Evolutionary conservation across 2,113 vertebrate species (phyloP).

Genomic region (Nannobrachium achirus): DNA sequence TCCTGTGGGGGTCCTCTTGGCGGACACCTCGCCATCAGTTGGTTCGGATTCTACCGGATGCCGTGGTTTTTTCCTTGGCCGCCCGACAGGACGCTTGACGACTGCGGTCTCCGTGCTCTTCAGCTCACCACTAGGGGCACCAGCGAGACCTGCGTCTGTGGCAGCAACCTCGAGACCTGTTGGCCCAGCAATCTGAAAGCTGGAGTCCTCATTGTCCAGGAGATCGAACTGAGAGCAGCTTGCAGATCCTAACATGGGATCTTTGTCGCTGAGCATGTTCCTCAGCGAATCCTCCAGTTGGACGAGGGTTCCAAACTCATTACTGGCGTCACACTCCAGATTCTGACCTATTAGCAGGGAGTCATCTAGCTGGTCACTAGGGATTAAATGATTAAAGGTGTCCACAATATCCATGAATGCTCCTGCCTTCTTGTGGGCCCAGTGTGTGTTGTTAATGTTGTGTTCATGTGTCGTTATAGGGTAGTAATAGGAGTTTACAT

Average conservation of each 20-base stretch:
- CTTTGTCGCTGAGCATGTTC: slow-evolving; percentile 99
- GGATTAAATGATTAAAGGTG: slow-evolving; percentile 98
- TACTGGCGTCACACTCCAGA: slow-evolving; percentile 97
- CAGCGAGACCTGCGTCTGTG: slow-evolving; percentile 79
- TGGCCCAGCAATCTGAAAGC: slow-evolving; percentile 90
- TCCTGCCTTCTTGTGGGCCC: slow-evolving; percentile 87
- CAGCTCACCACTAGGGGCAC: slow-evolving; percentile 81
- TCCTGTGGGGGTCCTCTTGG: slow-evolving; percentile 72
- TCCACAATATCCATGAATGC: slow-evolving; percentile 99
- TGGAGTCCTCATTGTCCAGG: slow-evolving; percentile 92
- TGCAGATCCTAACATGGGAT: slow-evolving; percentile 99
- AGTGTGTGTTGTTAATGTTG: too few relatives aligned
- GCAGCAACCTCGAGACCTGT: slow-evolving; percentile 86
- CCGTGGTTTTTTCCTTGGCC: slow-evolving; percentile 84
- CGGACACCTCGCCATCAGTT: slow-evolving; percentile 54
- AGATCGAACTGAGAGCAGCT: slow-evolving; percentile 97
- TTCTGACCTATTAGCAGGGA: slow-evolving; percentile 92
- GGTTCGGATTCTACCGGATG: slow-evolving; percentile 25
- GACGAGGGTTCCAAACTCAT: slow-evolving; percentile 91
- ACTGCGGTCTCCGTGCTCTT: slow-evolving; percentile 44
- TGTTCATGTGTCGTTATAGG: too few relatives aligned
- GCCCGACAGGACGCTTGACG: slow-evolving; percentile 72
- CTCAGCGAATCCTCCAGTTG: slow-evolving; percentile 94
- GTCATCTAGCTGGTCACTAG: slow-evolving; percentile 99
- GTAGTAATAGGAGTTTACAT: too few relatives aligned